Percentiles rank a stretch among this genome's conserved stretches.
These are phyloP conservation scores for Marcusenius ussheri DNA, from an alignment of 2,113 vertebrate species.

Conservation along the genomic window DNA sequence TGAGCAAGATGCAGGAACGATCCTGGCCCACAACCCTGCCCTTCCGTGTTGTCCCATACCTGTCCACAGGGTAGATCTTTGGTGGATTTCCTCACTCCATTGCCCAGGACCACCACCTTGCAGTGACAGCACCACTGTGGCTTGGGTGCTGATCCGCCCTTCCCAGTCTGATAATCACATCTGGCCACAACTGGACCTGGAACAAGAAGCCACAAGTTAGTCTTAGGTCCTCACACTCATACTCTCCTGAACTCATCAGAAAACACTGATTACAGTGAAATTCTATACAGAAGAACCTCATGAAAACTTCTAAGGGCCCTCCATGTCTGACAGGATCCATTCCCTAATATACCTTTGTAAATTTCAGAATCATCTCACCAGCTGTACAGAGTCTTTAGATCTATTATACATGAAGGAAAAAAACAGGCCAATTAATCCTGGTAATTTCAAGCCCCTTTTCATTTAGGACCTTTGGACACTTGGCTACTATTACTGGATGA, in stretches of 20 bases:
- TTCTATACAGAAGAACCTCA: neutral
- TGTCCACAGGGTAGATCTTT: constrained; percentile 60
- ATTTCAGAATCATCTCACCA: neutral
- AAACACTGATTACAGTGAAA: neutral
- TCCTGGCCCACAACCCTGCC: neutral
- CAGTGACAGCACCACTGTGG: constrained; percentile 81
- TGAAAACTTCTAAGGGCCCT: neutral
- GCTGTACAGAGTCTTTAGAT: neutral
- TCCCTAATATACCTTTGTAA: neutral
- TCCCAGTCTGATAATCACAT: constrained; percentile 48
- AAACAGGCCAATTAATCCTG: neutral
- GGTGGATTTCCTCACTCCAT: constrained; percentile 68
- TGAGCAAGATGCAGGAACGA: neutral
- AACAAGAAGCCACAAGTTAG: constrained; percentile 6
- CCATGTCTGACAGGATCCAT: neutral
- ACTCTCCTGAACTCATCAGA: neutral
- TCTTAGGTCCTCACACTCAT: neutral
- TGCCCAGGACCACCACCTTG: constrained; percentile 83
- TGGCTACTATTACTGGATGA: constrained; percentile 6
- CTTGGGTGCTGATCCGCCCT: constrained; percentile 44
- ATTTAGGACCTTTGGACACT: neutral
- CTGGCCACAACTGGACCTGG: constrained; percentile 57
- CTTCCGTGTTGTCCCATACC: constrained; percentile 34
- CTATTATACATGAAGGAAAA: neutral
- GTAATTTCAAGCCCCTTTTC: neutral